Evolutionary conservation across 2,113 vertebrate species (phyloP).

Genomic region (Artemisiospiza belli): DNA sequence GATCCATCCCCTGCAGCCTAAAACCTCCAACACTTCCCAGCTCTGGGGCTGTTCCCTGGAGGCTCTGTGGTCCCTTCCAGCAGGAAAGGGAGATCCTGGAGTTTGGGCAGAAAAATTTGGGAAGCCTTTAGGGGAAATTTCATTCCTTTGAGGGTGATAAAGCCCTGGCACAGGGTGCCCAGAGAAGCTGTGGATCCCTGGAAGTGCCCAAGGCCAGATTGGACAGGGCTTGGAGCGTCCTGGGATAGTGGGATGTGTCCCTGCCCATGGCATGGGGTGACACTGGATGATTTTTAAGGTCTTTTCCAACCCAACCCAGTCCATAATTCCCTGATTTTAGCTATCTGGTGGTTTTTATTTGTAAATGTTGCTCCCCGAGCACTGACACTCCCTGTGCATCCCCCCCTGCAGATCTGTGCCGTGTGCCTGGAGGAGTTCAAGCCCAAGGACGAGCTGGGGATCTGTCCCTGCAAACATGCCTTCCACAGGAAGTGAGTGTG

Average conservation of each 20-base stretch:
- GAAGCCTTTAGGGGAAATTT: background rate
- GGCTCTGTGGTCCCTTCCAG: fast-evolving
- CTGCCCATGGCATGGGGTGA: background rate
- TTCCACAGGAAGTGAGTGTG: conserved; percentile 97
- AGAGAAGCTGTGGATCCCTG: background rate
- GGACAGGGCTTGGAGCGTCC: fast-evolving
- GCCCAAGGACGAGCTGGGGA: conserved; percentile 97
- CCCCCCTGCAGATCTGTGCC: conserved; percentile 86
- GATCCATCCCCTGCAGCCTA: too few species aligned
- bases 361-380: background rate
- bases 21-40: background rate
- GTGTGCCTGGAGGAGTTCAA: conserved; percentile 99
- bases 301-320: background rate
- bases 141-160: fast-evolving
- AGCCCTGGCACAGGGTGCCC: background rate
- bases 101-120: background rate
- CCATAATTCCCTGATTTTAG: fast-evolving
- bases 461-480: conserved; percentile 98
- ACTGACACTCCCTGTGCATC: background rate
- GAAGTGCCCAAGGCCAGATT: fast-evolving
- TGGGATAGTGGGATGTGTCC: fast-evolving
- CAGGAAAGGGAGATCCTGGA: background rate
- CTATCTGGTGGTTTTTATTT: fast-evolving
- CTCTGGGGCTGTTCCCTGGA: background rate
- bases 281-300: fast-evolving